These are phyloP conservation scores for Galeruca laticollis DNA, from an alignment of 2,888 invertebrate genomes.

Conservation along the genomic window DNA sequence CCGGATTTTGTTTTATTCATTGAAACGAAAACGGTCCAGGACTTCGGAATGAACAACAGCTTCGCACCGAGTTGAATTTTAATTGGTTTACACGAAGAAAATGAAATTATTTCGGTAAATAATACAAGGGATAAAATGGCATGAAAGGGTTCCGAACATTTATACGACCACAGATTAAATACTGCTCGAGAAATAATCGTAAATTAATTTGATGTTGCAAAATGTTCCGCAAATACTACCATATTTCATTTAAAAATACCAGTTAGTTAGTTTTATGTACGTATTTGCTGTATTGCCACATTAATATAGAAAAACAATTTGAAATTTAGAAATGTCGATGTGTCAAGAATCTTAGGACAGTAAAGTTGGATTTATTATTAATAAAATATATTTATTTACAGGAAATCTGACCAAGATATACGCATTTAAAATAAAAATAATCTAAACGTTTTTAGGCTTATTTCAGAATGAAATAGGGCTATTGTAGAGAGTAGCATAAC, in stretches of 20 bases:
- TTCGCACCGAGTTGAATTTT: slow-evolving; percentile 35
- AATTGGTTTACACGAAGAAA: slow-evolving; percentile 37
- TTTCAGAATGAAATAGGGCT: no score
- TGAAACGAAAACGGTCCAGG: slow-evolving; percentile 27
- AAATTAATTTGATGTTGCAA: slow-evolving; percentile 26
- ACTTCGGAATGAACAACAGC: slow-evolving; percentile 33
- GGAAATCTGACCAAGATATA: no score
- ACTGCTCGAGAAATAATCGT: slow-evolving; percentile 27
- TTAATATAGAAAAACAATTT: no score
- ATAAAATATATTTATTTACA: no score
- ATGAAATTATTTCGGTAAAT: slow-evolving; percentile 37
- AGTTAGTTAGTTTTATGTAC: no score
- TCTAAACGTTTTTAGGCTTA: no score
- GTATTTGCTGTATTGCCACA: no score
- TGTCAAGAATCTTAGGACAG: no score
- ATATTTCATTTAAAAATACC: not conserved
- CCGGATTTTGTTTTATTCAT: slow-evolving; percentile 41
- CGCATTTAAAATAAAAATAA: no score
- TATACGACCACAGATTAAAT: slow-evolving; percentile 33
- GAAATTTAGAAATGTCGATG: no score
- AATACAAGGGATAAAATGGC: slow-evolving; percentile 29
- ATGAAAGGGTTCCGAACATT: slow-evolving; percentile 26
- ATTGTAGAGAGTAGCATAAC: no score
- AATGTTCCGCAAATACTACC: not conserved
- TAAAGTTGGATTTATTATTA: no score